Evolutionary conservation across 1,140 invertebrate genomes (phyloP), one percentile per base, ranked within the genome.

Genomic region (Neuroterus valhalla): DNA sequence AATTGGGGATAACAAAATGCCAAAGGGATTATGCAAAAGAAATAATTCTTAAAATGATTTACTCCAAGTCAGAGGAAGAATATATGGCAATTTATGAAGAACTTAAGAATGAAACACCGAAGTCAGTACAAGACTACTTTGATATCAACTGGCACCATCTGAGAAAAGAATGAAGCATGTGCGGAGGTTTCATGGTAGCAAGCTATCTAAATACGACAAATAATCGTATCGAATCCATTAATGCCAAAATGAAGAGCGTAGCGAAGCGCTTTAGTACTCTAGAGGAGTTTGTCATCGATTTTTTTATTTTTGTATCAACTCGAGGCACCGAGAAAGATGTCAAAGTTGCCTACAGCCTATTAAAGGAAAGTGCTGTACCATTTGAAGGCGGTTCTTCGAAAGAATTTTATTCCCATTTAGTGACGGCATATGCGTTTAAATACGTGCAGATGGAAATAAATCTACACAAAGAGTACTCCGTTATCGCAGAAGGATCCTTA

Each of bases 131-230:
- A 15, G 19, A 76, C 38, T 80, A 82, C 68, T 82, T 71, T 21
- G 31, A 82, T 52, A 31, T 38, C 66, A 82, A 82, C 66, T 80
- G 78, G 81, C 78, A 82, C 44, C 4, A 17, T 15, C 79, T 74
- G 48, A 66, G 38, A 45, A 26, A 70, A 4, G 68, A 80, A 19
- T 78, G 81, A 75, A 71, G 72, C 10, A 42, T 31, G 4, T 50
- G 48, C 8, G 48, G 68, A 2, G 62, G 55, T 17, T 70, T 76
- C 8, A 42, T 52, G 26, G 15, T 66, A 50, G 44, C 12, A 23
- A 78, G 76, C 68, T 77, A 78, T 17, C 15, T 55, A 14, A 81
- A 78, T 42, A 68, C 68, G 11, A 78, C 77, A 0, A 81, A 78
- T 46, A 78, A 81, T 15, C 38, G 75, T 45, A 11, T 81, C 4